Base-by-base conservation (phyloP, 1,140 invertebrate species). In the Physella acuta region DNA sequence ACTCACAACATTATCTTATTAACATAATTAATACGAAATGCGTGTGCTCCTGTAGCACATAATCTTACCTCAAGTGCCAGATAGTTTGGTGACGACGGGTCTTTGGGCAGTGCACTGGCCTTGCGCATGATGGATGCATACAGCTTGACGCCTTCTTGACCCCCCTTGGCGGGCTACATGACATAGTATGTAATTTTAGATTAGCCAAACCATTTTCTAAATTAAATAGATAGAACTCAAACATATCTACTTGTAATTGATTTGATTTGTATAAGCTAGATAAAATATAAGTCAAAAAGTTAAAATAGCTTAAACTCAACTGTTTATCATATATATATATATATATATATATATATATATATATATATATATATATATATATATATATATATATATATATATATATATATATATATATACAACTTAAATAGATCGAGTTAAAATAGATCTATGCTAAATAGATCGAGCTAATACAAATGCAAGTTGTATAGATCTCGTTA, bases 51-150 rank as follows among this genome's bases (percentile, higher is more conserved):
- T n/a, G n/a, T n/a, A n/a, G n/a, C n/a, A n/a, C n/a, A 60, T 5
- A 34, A 17, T 37, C 17, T 70, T 69, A 83, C 81, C 78, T 83
- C 81, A 36, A 83, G 37, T 11, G 74, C 81, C 2, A 77, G 39
- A 58, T 83, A 83, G 30, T 80, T 78, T 5, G 81, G 81, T 20
- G 72, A 81, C 8, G 78, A 71, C 24, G 73, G 70, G 58, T 82
- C 79, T 59, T 66, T 68, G 5, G 79, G 77, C 20, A 83, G 59
- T 0, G 70, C 68, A 11, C 71, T 62, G 31, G 75, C 68, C 61
- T 82, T 81, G 16, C 81, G 66, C 52, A 77, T 79, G 31, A 83
- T 72, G 5, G 79, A 78, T 20, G 70, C 75, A 73, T 77, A 82
- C 52, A 76, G 68, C 63, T 77, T 76, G 20, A 80, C 76, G 59